Base-by-base conservation (phyloP, 2,113 vertebrate genomes). In the Vulpes vulpes region DNA sequence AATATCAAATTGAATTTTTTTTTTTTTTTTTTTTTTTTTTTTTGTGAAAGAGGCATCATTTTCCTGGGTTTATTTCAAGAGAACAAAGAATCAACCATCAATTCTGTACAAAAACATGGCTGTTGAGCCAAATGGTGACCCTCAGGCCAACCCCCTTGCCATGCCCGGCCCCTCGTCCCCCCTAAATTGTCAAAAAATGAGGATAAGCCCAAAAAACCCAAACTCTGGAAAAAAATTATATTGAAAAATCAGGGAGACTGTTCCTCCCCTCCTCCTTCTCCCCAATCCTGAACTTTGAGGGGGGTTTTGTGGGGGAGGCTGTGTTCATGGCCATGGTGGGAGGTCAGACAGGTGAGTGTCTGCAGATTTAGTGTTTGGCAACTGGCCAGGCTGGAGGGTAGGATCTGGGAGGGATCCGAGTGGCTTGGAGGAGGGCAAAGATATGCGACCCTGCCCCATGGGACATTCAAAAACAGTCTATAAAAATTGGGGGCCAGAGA, bases 11-110 rank as follows among this genome's bases (percentile, higher is more conserved):
- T 69, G 19, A 69, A 35, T 69, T 69, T 43, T 43, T 43, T 5
- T 43, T 43, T 43, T 43, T 35, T 35, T 35, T 43, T 43, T 43
- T 35, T 35, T 35, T 35, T 35, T 43, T 43, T 43, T 43, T 43
- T 43, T 43, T 43, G 43, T 5, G 11, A 95, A 89, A 85, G 67
- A 96, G 92, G 91, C 35, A n/a, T 90, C 79, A 86, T 97, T 97
- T 98, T 95, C 76, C 92, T 97, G 23, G 43, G 95, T 98, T 98
- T 98, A 98, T 98, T 98, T 98, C 97, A 98, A 98, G 97, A 97
- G 94, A 98, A 98, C 95, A 96, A 97, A 95, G 95, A 97, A 94
- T 97, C 96, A 97, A 97, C 94, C 93, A 94, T 97, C 96, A 97
- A 78, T 96, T 97, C 97, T 97, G 97, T 98, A 98, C 98, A 98